A percentile compares a stretch with the other conserved stretches of the same genome.
Conservation (phyloP, 2,888 invertebrate species). For the Eumacrocentrus americanus region DNA sequence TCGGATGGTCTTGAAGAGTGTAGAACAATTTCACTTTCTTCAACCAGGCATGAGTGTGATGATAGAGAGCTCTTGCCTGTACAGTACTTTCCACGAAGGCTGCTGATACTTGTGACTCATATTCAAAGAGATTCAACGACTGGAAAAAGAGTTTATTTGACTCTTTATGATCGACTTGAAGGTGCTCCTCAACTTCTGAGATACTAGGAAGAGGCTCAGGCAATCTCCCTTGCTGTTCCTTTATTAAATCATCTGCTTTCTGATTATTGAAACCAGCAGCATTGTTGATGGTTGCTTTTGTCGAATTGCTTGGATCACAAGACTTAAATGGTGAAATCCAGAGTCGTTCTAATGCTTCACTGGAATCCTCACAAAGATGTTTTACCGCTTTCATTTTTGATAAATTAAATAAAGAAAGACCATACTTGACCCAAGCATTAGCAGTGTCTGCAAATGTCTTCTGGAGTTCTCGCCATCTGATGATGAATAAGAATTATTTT, state of each 20-base stretch:
- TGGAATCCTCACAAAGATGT: constrained; percentile 45
- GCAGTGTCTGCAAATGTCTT: constrained; percentile 64
- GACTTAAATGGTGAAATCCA: constrained; percentile 33
- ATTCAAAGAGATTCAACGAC: constrained; percentile 35
- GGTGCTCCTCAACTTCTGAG: too few relatives aligned
- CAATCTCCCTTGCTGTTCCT: not conserved
- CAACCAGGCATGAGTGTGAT: constrained; percentile 67
- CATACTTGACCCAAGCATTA: constrained; percentile 69
- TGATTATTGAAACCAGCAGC: not conserved
- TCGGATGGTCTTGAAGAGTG: constrained; percentile 66
- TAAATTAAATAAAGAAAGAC: constrained; percentile 65
- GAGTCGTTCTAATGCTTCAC: constrained; percentile 31
- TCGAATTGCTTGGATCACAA: constrained; percentile 16
- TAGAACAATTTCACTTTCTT: constrained; percentile 67
- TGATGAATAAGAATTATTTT: too few relatives aligned
- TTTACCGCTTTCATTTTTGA: constrained; percentile 63
- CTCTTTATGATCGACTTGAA: not conserved
- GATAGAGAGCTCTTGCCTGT: constrained; percentile 65
- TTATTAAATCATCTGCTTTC: not conserved
- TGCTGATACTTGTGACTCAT: constrained; percentile 38
- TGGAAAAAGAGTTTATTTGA: constrained; percentile 28
- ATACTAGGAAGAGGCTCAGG: too few relatives aligned
- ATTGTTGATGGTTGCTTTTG: not conserved
- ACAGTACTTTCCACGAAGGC: constrained; percentile 57
- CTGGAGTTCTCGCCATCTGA: constrained; percentile 45